Conservation (phyloP, 2,888 invertebrate genomes). For the Eupithecia pulchellata region DNA sequence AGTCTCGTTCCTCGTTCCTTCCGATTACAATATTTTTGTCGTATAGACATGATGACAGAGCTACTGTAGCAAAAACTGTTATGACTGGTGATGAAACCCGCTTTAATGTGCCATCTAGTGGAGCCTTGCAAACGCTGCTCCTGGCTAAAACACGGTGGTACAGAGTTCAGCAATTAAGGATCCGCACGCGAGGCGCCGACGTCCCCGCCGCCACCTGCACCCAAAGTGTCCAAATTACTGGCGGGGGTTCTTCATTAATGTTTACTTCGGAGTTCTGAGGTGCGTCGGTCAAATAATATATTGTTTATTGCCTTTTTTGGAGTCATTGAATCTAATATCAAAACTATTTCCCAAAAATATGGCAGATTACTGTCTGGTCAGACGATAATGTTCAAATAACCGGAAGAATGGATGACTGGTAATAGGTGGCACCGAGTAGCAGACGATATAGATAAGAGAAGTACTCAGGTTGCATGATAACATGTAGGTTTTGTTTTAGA, state of each 20-base stretch:
- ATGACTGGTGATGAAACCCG: background rate
- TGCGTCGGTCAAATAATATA: conserved; percentile 15
- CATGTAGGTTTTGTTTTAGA: background rate
- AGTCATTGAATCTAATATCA: background rate
- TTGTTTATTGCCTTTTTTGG: background rate
- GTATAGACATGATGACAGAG: no score
- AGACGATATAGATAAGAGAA: background rate
- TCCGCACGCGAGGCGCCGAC: conserved; percentile 79
- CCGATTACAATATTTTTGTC: no score
- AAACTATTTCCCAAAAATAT: background rate
- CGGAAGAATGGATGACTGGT: background rate
- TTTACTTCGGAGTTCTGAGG: conserved; percentile 48
- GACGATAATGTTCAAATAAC: background rate
- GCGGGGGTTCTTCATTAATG: conserved; percentile 61
- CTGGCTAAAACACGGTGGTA: conserved; percentile 52
- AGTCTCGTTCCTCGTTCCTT: background rate
- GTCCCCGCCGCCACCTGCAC: conserved; percentile 64
- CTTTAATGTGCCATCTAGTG: conserved; percentile 26
- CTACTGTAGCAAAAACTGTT: background rate
- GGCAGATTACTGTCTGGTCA: background rate
- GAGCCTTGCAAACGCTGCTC: conserved; percentile 39
- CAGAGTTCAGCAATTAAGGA: conserved; percentile 66
- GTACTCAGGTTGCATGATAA: background rate
- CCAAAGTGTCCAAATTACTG: conserved; percentile 55
- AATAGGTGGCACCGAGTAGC: background rate